Percentiles rank a stretch among this genome's conserved stretches.
These are phyloP conservation scores for Calliopum simillimum DNA, from an alignment of 2,888 invertebrate species.

Conservation along the genomic window DNA sequence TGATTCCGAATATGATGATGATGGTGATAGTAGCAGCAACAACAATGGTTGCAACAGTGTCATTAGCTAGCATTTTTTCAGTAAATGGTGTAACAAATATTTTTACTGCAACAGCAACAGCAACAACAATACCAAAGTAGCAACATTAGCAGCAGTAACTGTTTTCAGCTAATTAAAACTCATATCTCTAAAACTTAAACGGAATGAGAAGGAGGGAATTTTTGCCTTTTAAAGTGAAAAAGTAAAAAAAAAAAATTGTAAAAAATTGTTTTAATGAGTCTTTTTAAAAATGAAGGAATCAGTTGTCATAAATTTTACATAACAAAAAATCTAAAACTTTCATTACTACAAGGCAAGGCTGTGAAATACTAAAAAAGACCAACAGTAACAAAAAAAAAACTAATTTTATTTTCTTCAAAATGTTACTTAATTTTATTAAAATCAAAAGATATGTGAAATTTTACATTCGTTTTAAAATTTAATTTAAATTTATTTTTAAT, in stretches of 20 bases:
- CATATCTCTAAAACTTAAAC: neutral
- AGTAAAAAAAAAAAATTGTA: no score
- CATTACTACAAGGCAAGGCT: conserved; percentile 13
- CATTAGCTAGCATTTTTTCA: conserved; percentile 53
- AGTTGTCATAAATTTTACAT: neutral
- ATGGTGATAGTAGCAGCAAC: conserved; percentile 52
- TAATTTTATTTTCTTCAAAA: neutral
- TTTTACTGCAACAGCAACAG: conserved; percentile 33
- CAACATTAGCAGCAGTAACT: conserved; percentile 23
- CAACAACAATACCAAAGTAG: conserved; percentile 29
- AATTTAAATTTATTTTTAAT: neutral
- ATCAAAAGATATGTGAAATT: no score
- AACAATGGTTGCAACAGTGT: conserved; percentile 38
- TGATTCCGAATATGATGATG: conserved; percentile 64
- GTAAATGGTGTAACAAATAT: conserved; percentile 14
- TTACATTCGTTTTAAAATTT: neutral
- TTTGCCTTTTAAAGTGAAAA: no score
- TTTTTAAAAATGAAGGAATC: neutral
- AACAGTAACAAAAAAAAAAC: conserved; percentile 8
- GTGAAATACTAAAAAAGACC: conserved; percentile 21
- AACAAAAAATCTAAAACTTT: no score
- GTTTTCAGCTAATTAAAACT: conserved; percentile 19
- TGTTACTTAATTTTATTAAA: no score
- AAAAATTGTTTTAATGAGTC: no score
- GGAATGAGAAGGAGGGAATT: no score